Evolutionary conservation across 2,888 invertebrate species (phyloP).

Genomic region (Drosophila neotestacea): DNA sequence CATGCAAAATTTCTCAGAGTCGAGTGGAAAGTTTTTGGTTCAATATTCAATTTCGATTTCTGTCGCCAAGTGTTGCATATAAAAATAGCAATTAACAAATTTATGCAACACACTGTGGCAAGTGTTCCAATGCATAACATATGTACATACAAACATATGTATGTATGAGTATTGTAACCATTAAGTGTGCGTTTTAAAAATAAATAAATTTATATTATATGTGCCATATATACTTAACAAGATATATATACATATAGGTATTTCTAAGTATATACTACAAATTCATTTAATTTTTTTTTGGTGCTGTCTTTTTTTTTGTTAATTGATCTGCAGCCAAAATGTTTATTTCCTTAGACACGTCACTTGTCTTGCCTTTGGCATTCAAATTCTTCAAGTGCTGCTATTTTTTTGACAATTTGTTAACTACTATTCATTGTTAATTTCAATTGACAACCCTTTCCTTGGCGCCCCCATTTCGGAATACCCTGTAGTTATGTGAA

Average conservation of each 20-base stretch:
- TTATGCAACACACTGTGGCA: conserved; percentile 66
- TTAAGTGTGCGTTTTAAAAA: conserved; percentile 53
- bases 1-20: conserved; percentile 52
- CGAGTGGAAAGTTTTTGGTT: conserved; percentile 74
- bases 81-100: conserved; percentile 79
- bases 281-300: conserved; percentile 13
- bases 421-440: conserved; percentile 10
- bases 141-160: background rate
- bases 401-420: background rate
- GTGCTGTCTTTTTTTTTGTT: conserved; percentile 13
- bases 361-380: conserved; percentile 41
- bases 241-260: background rate
- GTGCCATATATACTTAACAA: background rate
- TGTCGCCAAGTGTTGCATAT: conserved; percentile 57
- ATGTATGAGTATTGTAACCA: conserved; percentile 25
- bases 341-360: conserved; percentile 43
- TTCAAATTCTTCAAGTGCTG: conserved; percentile 18
- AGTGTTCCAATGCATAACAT: conserved; percentile 27
- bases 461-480: conserved; percentile 3
- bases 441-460: background rate
- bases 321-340: conserved; percentile 59
- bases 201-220: conserved; percentile 35
- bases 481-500: background rate
- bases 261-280: conserved; percentile 2
- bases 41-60: conserved; percentile 58